These are phyloP conservation scores for Fundulus diaphanus DNA, from an alignment of 2,797 vertebrate species.

Conservation along the genomic window DNA sequence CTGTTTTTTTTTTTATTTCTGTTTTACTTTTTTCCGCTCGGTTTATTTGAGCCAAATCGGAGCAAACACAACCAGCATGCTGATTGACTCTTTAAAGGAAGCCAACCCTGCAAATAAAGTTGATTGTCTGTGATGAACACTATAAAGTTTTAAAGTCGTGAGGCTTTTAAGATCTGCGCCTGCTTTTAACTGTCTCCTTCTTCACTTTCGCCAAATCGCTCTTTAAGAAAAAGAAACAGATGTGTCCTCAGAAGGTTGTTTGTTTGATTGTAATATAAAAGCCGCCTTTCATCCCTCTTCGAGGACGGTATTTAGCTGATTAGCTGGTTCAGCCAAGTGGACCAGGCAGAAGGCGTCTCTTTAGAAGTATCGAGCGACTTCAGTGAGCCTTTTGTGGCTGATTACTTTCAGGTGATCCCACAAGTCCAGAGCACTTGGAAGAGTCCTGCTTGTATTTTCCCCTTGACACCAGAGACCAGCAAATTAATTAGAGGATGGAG, in stretches of 20 bases:
- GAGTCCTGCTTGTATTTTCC: constrained; percentile 7
- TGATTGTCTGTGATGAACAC: not conserved
- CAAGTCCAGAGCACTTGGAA: constrained; percentile 15
- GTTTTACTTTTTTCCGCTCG: constrained; percentile 32
- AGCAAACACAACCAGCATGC: not conserved
- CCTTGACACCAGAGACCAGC: not conserved
- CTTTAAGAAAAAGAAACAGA: not conserved
- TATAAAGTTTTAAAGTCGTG: not conserved
- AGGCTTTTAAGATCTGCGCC: not conserved
- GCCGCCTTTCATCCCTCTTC: not conserved
- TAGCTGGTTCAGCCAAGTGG: constrained; percentile 1
- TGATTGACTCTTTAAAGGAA: not conserved
- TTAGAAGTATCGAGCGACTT: constrained; percentile 11
- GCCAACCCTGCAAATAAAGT: not conserved
- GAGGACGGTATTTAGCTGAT: constrained; percentile 21
- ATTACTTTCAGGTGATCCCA: constrained; percentile 28
- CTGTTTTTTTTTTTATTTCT: not conserved
- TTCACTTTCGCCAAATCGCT: not conserved
- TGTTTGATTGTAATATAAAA: not conserved
- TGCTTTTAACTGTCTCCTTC: not conserved
- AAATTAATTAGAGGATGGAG: constrained; percentile 7
- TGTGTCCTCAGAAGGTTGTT: not conserved
- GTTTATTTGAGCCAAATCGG: constrained; percentile 6
- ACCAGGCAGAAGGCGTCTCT: not conserved
- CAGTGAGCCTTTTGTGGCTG: not conserved